Conservation (phyloP, 2,888 invertebrate species). For the Nyleta sp. region DNA sequence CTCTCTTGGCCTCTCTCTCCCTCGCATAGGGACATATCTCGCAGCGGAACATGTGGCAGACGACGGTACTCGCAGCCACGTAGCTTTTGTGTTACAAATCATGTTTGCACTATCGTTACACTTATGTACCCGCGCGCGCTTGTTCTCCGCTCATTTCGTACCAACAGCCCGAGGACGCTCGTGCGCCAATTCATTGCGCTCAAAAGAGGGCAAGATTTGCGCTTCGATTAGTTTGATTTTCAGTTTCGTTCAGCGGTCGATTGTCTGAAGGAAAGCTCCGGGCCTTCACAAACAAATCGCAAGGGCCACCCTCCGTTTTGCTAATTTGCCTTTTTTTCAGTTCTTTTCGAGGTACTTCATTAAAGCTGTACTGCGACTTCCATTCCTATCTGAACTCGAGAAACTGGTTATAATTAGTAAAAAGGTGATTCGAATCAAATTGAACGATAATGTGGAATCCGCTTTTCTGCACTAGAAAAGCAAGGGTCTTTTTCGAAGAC, state of each 20-base stretch:
- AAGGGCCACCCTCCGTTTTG: conserved; percentile 39
- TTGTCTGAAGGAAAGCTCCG: conserved; percentile 55
- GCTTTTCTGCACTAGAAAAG: too few species aligned
- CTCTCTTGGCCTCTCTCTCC: not conserved
- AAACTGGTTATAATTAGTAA: too few species aligned
- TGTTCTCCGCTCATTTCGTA: conserved; percentile 70
- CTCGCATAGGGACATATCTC: conserved; percentile 24
- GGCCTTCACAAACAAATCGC: conserved; percentile 53
- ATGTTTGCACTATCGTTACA: conserved; percentile 80
- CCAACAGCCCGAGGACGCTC: conserved; percentile 79
- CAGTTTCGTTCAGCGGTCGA: conserved; percentile 63
- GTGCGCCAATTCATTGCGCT: conserved; percentile 74
- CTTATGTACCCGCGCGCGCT: conserved; percentile 66
- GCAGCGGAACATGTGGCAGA: conserved; percentile 79
- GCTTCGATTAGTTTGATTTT: conserved; percentile 77
- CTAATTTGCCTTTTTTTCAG: conserved; percentile 26
- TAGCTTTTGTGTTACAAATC: conserved; percentile 82
- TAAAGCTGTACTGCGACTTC: too few species aligned
- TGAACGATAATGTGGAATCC: too few species aligned
- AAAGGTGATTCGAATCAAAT: too few species aligned
- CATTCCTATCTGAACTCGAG: too few species aligned
- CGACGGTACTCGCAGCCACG: conserved; percentile 75
- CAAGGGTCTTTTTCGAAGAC: too few species aligned
- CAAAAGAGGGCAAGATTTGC: conserved; percentile 66
- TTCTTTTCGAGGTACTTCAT: not conserved